These are phyloP conservation scores for Coracopsis vasa DNA, from an alignment of 2,113 vertebrate species.

Conservation along the genomic window DNA sequence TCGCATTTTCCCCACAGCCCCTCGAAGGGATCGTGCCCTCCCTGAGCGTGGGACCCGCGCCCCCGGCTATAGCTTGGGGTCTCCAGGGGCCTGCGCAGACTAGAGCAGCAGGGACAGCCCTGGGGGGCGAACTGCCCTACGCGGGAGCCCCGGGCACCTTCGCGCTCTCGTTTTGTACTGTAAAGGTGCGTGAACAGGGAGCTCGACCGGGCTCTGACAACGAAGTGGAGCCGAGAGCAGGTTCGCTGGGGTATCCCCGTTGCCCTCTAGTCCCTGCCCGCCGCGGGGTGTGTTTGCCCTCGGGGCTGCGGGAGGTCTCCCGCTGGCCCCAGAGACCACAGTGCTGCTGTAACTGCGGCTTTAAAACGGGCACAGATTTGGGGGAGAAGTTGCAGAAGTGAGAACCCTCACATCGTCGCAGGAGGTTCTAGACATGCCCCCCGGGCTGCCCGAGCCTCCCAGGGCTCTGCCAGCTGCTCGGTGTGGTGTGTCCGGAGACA, in stretches of 20 bases:
- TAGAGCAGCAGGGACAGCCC: neutral
- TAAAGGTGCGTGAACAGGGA: neutral
- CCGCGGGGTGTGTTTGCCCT: neutral
- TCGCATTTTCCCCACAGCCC: neutral
- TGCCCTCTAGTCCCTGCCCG: neutral
- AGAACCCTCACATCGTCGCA: rapidly evolving
- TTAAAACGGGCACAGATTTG: neutral
- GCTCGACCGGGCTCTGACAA: neutral
- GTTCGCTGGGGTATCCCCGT: neutral
- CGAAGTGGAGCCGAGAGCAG: neutral
- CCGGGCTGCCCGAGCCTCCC: neutral
- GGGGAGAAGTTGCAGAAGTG: neutral
- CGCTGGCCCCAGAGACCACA: neutral
- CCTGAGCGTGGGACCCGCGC: neutral
- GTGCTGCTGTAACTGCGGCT: neutral
- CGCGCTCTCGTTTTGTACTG: rapidly evolving
- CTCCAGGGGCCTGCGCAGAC: neutral
- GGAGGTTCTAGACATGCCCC: neutral
- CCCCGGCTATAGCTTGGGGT: neutral
- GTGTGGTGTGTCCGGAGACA: rapidly evolving
- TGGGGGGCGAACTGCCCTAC: too few species aligned
- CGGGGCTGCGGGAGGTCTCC: neutral
- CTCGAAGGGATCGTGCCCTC: neutral
- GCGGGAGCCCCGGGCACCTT: neutral
- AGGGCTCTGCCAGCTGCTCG: neutral